Evolutionary conservation across 2,888 invertebrate genomes (phyloP), one percentile per base, ranked within the genome.

Genomic region (Tachina lurida): DNA sequence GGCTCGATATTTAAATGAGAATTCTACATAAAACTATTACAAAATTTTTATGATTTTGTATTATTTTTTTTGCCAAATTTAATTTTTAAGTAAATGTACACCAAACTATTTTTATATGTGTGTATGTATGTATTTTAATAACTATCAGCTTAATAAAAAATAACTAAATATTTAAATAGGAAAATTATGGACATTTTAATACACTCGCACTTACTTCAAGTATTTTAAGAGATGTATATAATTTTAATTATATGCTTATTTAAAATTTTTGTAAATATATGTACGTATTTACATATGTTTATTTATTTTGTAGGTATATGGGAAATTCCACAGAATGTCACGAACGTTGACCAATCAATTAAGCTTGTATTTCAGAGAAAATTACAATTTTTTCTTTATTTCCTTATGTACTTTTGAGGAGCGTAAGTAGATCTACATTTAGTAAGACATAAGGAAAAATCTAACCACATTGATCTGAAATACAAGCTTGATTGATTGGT

Each of bases 21-120:
- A 52, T 84, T 58, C 43, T 84, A 80, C 80, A 80, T 80, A 77
- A 81, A 86, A 81, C 80, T 74, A 79, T 76, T 86, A 79, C 75
- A 86, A 86, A 86, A 86, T 78, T 84, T 78, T 56, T 76, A n/a
- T 60, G 31, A 4, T 76, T 43, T 60, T 60, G 0, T n/a, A n/a
- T n/a, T 31, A 31, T n/a, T 22, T 62, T 47, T 39, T n/a, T 70
- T 15, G n/a, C n/a, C n/a, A n/a, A n/a, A n/a, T 54, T 54, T 58
- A n/a, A 31, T 67, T 71, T 45, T 76, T 41, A 13, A 68, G 41
- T 45, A 65, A 70, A 73, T 67, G 31, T 31, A 52, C 39, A 77
- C 67, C 22, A 45, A 77, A 49, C 12, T 43, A 67, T 63, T 65
- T 54, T 2, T 78, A 31, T 41, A n/a, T n/a, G n/a, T n/a, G n/a